Evolutionary conservation across 2,797 vertebrate species (phyloP), one percentile per base, ranked within the genome.

Genomic region (Lophotriccus pileatus): DNA sequence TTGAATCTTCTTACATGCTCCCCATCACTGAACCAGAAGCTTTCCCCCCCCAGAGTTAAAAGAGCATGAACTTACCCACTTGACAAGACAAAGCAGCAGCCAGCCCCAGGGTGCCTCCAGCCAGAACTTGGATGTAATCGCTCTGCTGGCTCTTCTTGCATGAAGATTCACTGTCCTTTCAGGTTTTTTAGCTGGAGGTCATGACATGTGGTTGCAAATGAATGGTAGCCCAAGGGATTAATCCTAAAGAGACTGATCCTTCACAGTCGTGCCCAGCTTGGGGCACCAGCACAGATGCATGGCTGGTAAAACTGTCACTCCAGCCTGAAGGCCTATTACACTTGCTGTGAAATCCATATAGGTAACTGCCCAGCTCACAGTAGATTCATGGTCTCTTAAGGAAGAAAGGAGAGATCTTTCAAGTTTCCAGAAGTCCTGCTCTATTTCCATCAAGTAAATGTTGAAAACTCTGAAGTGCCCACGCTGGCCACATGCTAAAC

Each of bases 221-320:
- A 62, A 59, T 14, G 9, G 36, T 14, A 47, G 17, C 59, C 43
- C 25, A n/a, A 41, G 39, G 44, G 16, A 58, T 44, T 78, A 44
- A 66, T 84, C 70, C 77, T 43, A 50, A 58, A 70, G 52, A 18
- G 19, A 28, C 25, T 14, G 49, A 72, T 72, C 23, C 53, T 84
- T 62, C 56, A 34, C 10, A 52, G 49, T 64, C 13, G 66, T 72
- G 44, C 30, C 30, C 3, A 2, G 37, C 63, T 84, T 10, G 7
- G 22, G 17, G 6, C 30, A 55, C 20, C 12, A 53, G 30, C 0
- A 0, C 15, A 32, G 22, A 17, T 16, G 6, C 3, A 12, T 1
- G 5, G 34, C 41, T 20, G 25, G 32, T n/a, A 52, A 83, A 93
- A 83, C 17, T 50, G 6, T 28, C 24, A 4, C 41, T 80, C 49